Evolutionary conservation across 2,797 vertebrate species (phyloP).

Genomic region (Nasua narica): DNA sequence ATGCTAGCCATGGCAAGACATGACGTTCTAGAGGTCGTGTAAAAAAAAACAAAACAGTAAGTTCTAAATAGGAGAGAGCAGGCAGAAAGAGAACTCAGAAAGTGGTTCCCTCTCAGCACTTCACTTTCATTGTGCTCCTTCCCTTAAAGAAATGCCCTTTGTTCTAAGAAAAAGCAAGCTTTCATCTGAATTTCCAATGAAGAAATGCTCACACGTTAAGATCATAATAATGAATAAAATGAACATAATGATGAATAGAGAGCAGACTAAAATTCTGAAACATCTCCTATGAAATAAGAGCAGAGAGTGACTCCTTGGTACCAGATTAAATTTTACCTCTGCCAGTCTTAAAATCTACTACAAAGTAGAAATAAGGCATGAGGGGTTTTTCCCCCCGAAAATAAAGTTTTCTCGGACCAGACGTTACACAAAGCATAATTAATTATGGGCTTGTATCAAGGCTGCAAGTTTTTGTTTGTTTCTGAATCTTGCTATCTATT

Average conservation of each 20-base stretch:
- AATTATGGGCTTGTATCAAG: neutral
- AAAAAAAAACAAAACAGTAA: neutral
- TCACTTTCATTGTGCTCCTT: neutral
- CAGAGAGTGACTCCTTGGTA: neutral
- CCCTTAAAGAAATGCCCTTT: neutral
- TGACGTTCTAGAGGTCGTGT: neutral
- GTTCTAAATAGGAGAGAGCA: neutral
- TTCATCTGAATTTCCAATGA: neutral
- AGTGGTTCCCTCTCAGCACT: neutral
- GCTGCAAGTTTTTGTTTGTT: neutral
- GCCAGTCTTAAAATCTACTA: neutral
- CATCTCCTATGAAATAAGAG: neutral
- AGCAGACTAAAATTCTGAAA: neutral
- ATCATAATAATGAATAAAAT: neutral
- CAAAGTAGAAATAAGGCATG: neutral
- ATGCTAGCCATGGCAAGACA: neutral
- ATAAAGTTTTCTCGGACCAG: neutral
- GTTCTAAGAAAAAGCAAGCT: neutral
- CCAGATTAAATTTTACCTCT: neutral
- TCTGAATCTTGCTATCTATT: neutral
- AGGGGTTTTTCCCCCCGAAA: neutral
- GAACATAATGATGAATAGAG: neutral
- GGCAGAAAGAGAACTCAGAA: neutral
- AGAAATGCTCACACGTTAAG: neutral
- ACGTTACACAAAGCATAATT: neutral